Base-by-base conservation (phyloP, 2,888 invertebrate genomes). In the Ariolimax columbianus region DNA sequence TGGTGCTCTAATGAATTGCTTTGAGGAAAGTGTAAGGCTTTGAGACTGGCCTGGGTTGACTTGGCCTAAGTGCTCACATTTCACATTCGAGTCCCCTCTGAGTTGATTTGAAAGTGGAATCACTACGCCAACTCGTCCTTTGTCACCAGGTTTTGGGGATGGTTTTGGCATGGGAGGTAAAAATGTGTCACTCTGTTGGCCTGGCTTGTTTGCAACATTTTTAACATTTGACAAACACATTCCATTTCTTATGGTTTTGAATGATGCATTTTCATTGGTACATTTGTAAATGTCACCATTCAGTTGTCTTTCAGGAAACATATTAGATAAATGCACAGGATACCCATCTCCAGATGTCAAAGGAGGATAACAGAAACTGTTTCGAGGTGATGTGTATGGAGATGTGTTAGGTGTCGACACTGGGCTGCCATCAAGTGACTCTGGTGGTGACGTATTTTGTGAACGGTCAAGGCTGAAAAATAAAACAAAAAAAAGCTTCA, bases 331-430 rank as follows among this genome's bases (percentile, higher is more conserved):
- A 3, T 83, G 75, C 6, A 47, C 47, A 14, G 14, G 14, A 36
- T 51, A 63, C 6, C 66, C 68, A 83, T 86, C 85, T 14, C 68
- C 77, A 66, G 87, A 86, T 59, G 89, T 86, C 59, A 88, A 84
- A 59, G 87, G 83, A 19, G 90, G 84, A 80, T 91, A 90, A 36
- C 87, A 86, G 66, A 90, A 83, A 85, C 91, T 91, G 86, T 89
- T 89, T 80, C 89, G 81, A 47, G 88, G 87, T 19, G 88, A 88
- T 77, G 87, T 87, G 40, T 83, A 88, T 0, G 90, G 91, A 19
- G 91, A 90, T 77, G 91, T 89, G 38, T 90, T 89, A 14, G 92
- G 92, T 6, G 91, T 91, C 66, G 91, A 91, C 2, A 91, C 91
- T 19, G 91, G 92, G 82, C 91, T 91, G 14, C 90, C 91, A 68